Evolutionary conservation across 2,113 vertebrate genomes (phyloP), one percentile per base, ranked within the genome.

Genomic region (Carassius gibelio): DNA sequence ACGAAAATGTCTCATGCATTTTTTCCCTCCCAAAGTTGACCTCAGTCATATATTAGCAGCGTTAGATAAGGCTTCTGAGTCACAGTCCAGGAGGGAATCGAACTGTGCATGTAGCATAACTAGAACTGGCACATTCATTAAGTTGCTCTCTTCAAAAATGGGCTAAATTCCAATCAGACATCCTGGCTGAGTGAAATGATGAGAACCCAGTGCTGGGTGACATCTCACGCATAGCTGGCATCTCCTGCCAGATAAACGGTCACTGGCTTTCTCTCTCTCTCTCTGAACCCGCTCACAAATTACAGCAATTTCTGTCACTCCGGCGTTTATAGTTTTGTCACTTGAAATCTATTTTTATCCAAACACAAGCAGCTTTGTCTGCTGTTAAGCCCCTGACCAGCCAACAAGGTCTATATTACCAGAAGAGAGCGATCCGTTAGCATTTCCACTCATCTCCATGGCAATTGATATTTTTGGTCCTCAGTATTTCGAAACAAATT

Each of bases 91-190:
- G 66, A 74, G 81, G 61, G 23, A 81, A 68, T 81, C 14, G 30
- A 72, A 55, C 45, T 71, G 80, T 36, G 19, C 84, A 71, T 57
- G 79, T 62, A 82, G 36, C 50, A 15, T 88, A 88, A 87, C 84
- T 82, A 88, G 86, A 86, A 85, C 78, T 75, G 81, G 78, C 87
- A 88, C 79, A 84, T 88, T 90, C 86, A 90, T 88, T 90, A 90
- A 84, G 84, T 69, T 42, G 55, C 55, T 85, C 80, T 90, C 89
- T 82, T 77, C 75, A 82, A 71, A 87, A 87, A 86, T 81, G 50
- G 75, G 81, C 69, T 84, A 80, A 84, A 89, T 76, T 84, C 87
- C 85, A 90, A 84, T 87, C 87, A 88, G 88, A 87, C 69, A 30
- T 50, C 17, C 50, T 87, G 84, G 74, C 89, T 86, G 66, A 48